Evolutionary conservation across 2,113 vertebrate genomes (phyloP).

Genomic region (Ailuropoda melanoleuca): DNA sequence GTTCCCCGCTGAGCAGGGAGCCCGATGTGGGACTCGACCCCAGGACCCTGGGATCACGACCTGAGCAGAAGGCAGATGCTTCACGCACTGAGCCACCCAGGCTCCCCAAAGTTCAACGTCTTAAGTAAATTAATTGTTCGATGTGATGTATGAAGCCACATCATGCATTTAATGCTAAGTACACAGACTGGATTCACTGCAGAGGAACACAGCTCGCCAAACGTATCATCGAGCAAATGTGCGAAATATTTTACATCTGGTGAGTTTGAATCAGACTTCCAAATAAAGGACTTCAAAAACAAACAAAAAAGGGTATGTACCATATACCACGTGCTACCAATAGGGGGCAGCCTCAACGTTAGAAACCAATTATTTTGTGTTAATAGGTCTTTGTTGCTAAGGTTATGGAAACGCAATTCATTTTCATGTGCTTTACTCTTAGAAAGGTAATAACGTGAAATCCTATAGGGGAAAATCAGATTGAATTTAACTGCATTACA

Average conservation of each 20-base stretch:
- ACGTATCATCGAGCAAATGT: rapidly evolving
- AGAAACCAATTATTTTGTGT: background rate
- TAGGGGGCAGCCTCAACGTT: background rate
- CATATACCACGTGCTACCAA: background rate
- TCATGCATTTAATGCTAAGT: too few relatives aligned
- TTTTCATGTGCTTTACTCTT: background rate
- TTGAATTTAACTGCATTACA: background rate
- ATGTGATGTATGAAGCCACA: rapidly evolving
- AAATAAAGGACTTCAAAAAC: background rate
- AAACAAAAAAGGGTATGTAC: rapidly evolving
- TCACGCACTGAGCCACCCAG: too few relatives aligned
- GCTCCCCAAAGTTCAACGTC: background rate
- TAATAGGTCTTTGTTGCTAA: background rate
- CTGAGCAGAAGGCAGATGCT: too few relatives aligned
- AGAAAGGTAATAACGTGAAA: background rate
- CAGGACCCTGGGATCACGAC: too few relatives aligned
- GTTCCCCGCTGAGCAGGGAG: too few relatives aligned
- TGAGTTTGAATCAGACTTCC: too few relatives aligned
- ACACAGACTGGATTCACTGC: background rate
- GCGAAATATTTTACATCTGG: background rate
- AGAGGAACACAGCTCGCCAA: background rate
- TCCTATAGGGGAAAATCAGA: background rate
- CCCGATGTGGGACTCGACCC: too few relatives aligned
- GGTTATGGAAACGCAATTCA: rapidly evolving
- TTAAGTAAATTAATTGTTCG: background rate